Conservation (phyloP, 2,797 vertebrate species). For the Rhabdophis nuchalis region DNA sequence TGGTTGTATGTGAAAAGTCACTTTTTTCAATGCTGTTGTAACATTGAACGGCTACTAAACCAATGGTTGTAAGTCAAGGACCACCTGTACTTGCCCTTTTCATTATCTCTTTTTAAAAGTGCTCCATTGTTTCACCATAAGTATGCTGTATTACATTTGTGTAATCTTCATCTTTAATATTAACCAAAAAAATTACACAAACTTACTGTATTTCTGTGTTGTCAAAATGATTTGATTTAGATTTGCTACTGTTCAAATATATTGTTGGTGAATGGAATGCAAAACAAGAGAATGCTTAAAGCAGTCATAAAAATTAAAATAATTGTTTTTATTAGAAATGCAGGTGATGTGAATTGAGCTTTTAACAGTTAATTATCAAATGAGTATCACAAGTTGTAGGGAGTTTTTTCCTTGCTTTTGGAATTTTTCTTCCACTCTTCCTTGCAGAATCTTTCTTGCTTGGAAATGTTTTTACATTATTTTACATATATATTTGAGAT, state of each 20-base stretch:
- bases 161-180: background rate
- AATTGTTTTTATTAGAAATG: background rate
- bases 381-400: background rate
- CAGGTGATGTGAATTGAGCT: background rate
- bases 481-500: background rate
- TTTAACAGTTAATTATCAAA: background rate
- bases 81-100: background rate
- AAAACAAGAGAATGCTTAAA: background rate
- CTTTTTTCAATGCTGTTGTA: background rate
- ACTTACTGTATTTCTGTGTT: background rate
- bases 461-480: background rate
- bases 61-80: background rate
- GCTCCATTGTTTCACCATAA: background rate
- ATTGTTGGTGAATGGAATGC: background rate
- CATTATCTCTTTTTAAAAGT: background rate
- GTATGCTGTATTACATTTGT: background rate
- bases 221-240: background rate
- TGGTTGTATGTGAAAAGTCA: background rate
- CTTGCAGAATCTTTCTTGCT: background rate
- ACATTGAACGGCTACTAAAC: background rate
- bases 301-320: background rate
- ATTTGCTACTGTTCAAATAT: background rate
- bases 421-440: background rate
- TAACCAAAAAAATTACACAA: background rate
- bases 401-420: background rate